A percentile compares a stretch with the other conserved stretches of the same genome.
These are phyloP conservation scores for Drosophila putrida DNA, from an alignment of 2,888 invertebrate species.

Conservation along the genomic window DNA sequence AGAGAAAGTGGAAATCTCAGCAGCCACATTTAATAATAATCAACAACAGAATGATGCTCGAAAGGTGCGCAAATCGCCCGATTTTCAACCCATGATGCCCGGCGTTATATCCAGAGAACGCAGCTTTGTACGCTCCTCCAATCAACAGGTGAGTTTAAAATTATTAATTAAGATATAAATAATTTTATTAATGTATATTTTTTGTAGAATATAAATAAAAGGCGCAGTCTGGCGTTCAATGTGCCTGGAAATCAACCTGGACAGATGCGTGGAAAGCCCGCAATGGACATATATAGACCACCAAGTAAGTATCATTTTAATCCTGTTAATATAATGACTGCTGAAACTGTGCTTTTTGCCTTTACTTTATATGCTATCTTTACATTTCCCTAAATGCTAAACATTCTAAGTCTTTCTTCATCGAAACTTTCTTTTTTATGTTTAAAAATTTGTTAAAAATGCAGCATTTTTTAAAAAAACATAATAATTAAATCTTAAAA, in stretches of 20 bases:
- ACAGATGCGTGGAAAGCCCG: slow-evolving; percentile 89
- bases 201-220: slow-evolving; percentile 88
- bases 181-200: not conserved
- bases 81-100: slow-evolving; percentile 82
- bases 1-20: slow-evolving; percentile 83
- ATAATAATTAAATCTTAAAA: no score
- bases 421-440: no score
- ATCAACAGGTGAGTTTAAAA: slow-evolving; percentile 85
- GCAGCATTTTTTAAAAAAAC: no score
- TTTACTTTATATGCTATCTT: not conserved
- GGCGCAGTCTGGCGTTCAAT: slow-evolving; percentile 91
- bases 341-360: not conserved
- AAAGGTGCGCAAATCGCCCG: slow-evolving; percentile 84
- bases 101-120: slow-evolving; percentile 89
- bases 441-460: no score
- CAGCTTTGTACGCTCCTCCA: slow-evolving; percentile 88
- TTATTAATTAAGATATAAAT: not conserved
- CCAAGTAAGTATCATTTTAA: slow-evolving; percentile 89
- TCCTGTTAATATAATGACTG: not conserved
- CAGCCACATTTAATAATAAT: slow-evolving; percentile 63
- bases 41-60: slow-evolving; percentile 78
- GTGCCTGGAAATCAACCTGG: slow-evolving; percentile 84
- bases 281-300: slow-evolving; percentile 95
- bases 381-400: not conserved
- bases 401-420: no score